Conservation (phyloP, 2,113 vertebrate species). For the Sialia sialis region DNA sequence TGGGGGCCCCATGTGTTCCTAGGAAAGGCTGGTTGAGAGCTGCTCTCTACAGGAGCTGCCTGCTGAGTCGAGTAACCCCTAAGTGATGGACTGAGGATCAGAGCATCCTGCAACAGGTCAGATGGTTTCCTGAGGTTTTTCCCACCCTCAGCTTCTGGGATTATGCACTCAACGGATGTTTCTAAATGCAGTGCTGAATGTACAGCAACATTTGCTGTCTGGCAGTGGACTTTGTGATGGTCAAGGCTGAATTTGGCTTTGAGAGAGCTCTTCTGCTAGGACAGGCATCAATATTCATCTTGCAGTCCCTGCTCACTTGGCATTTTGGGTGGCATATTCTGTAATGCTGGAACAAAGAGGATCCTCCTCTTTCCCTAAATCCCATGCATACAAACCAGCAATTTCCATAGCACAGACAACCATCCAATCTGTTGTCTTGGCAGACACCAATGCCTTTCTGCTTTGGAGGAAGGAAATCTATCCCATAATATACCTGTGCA, state of each 20-base stretch:
- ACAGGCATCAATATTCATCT: background rate
- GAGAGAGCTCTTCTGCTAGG: background rate
- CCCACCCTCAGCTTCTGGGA: background rate
- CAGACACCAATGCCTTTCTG: constrained; percentile 22
- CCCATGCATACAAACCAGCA: constrained; percentile 41
- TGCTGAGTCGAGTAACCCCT: background rate
- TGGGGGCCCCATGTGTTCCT: background rate
- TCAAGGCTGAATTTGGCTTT: background rate
- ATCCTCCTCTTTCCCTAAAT: constrained; percentile 32
- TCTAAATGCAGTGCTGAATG: background rate
- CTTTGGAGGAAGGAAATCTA: constrained; percentile 24
- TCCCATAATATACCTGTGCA: constrained; percentile 50
- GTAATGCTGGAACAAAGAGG: constrained; percentile 33
- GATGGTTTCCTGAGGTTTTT: background rate
- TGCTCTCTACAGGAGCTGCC: background rate
- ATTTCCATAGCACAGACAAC: constrained; percentile 44
- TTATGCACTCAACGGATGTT: background rate
- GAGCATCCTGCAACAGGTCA: background rate
- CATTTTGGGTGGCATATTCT: constrained; percentile 1
- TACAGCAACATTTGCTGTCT: background rate
- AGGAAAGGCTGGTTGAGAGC: background rate
- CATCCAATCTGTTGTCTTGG: constrained; percentile 47
- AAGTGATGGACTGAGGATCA: background rate
- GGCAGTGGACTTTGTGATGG: background rate
- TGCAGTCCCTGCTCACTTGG: background rate